These are phyloP conservation scores for Dromas ardeola DNA, from an alignment of 2,113 vertebrate genomes.

Conservation along the genomic window DNA sequence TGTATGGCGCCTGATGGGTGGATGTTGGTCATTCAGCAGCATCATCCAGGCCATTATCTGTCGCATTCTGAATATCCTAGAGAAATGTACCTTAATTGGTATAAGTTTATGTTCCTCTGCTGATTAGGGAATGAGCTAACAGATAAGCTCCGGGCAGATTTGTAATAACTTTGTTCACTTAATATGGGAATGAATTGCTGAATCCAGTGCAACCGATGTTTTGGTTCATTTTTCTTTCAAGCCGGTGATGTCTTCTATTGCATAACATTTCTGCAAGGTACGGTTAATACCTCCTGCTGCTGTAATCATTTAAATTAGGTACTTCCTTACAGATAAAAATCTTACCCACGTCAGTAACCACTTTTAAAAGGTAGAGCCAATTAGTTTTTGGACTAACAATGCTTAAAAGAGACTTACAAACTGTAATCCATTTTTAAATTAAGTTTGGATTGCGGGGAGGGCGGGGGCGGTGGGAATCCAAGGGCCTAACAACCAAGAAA, in stretches of 20 bases:
- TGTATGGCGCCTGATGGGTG: neutral
- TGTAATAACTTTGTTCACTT: neutral
- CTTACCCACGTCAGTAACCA: constrained; percentile 13
- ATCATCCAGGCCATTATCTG: neutral
- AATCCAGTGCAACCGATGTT: neutral
- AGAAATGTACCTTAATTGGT: neutral
- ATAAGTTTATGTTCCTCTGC: neutral
- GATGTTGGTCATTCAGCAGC: neutral
- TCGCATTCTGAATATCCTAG: fast-evolving
- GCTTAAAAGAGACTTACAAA: neutral
- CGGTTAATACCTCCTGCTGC: constrained; percentile 17
- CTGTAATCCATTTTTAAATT: constrained; percentile 1
- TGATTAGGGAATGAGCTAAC: neutral
- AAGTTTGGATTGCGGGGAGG: neutral
- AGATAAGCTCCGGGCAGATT: neutral
- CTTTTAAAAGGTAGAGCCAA: constrained; percentile 6
- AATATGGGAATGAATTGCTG: neutral
- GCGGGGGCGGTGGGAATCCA: neutral
- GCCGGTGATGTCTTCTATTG: neutral
- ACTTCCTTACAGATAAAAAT: constrained; percentile 41
- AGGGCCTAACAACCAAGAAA: neutral
- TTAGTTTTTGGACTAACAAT: constrained; percentile 3
- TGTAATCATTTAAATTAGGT: constrained; percentile 27
- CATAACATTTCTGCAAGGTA: constrained; percentile 39
- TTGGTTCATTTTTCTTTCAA: neutral